Conservation (phyloP, 1,140 invertebrate genomes). For the Solenopsis fugax region DNA sequence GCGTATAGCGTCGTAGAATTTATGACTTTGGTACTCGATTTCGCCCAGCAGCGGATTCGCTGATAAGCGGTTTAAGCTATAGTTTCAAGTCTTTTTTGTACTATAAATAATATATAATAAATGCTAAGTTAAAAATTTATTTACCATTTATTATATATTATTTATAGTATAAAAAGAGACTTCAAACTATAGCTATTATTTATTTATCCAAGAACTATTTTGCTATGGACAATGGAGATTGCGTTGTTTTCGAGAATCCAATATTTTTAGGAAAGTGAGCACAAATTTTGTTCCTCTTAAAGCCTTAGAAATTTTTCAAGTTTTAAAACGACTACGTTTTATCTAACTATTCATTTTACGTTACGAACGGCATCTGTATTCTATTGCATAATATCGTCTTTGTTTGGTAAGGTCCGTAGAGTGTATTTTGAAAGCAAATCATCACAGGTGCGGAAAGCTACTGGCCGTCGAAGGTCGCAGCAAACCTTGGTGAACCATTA, state of each 20-base stretch:
- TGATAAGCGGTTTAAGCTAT: slow-evolving; percentile 13
- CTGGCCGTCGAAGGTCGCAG: slow-evolving; percentile 69
- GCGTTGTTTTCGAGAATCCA: neutral
- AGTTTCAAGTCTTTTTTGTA: neutral
- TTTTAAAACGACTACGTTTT: neutral
- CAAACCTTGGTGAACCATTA: slow-evolving; percentile 78
- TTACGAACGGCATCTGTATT: neutral
- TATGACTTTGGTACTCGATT: slow-evolving; percentile 32
- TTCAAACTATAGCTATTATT: too few relatives aligned
- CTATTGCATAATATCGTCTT: slow-evolving; percentile 24
- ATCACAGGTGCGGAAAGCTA: slow-evolving; percentile 63
- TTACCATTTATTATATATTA: neutral
- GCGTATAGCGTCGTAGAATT: slow-evolving; percentile 27
- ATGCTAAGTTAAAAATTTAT: neutral
- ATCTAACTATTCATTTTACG: neutral
- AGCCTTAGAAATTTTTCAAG: neutral
- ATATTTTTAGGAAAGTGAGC: neutral
- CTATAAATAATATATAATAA: neutral
- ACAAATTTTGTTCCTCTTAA: neutral
- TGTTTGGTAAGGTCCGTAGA: slow-evolving; percentile 20
- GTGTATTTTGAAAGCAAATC: slow-evolving; percentile 33
- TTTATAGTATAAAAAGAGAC: too few relatives aligned
- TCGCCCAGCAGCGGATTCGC: slow-evolving; percentile 7
- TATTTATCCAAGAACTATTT: neutral
- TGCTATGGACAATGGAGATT: neutral